Evolutionary conservation across 1,140 invertebrate species (phyloP).

Genomic region (Hycleus cichorii): DNA sequence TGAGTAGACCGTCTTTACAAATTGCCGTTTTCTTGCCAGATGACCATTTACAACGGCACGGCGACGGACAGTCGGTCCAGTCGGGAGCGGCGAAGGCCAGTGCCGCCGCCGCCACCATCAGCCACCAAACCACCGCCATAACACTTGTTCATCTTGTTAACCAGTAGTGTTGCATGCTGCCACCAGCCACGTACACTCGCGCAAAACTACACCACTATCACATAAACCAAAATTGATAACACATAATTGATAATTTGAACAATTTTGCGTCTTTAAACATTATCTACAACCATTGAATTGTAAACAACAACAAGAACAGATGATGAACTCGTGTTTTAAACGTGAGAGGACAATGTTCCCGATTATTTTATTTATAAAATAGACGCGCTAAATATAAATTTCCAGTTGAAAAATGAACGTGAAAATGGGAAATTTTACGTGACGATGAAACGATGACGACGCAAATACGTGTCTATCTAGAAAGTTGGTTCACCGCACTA

Average conservation of each 20-base stretch:
- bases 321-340: no score
- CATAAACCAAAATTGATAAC: no score
- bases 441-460: slow-evolving; percentile 1
- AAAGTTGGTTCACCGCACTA: slow-evolving; percentile 38
- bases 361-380: no score
- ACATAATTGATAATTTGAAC: not conserved
- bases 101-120: slow-evolving; percentile 33
- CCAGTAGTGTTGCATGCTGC: not conserved
- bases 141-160: slow-evolving; percentile 30
- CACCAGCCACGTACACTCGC: not conserved
- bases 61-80: slow-evolving; percentile 73
- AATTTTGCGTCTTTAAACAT: no score
- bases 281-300: no score
- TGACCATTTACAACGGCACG: slow-evolving; percentile 83
- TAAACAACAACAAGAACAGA: no score
- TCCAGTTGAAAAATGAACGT: not conserved
- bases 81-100: slow-evolving; percentile 53
- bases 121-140: slow-evolving; percentile 34
- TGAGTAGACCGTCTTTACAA: slow-evolving; percentile 68
- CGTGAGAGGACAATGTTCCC: no score
- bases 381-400: not conserved
- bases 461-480: slow-evolving; percentile 21
- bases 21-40: slow-evolving; percentile 80
- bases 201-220: not conserved
- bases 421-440: no score